phyloP scores from a whole-genome alignment of 2,797 vertebrate genomes.

The Poecilia gillii region DNA sequence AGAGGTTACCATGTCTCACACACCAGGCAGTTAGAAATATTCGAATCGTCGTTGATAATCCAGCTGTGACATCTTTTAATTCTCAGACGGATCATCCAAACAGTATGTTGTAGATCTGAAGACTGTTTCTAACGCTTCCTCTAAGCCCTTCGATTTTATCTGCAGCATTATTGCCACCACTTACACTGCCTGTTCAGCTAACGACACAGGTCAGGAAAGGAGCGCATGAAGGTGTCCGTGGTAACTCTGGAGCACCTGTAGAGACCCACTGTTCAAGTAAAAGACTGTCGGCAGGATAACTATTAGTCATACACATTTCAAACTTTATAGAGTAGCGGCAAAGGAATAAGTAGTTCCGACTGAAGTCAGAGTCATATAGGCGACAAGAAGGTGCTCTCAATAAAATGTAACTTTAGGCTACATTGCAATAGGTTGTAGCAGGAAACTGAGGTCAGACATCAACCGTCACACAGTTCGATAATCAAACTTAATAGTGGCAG shows the following conservation, averaged over 20 bases:
- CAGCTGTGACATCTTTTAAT: background rate
- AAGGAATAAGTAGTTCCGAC: background rate
- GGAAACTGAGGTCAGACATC: background rate
- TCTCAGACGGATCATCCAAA: background rate
- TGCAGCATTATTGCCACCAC: conserved; percentile 4
- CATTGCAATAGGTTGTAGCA: background rate
- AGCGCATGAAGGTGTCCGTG: background rate
- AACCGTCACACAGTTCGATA: background rate
- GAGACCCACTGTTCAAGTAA: background rate
- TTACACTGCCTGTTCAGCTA: background rate
- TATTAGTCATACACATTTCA: background rate
- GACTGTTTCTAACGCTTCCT: background rate
- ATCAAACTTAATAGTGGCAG: background rate
- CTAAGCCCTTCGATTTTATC: conserved; percentile 9
- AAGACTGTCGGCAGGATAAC: background rate
- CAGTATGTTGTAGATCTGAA: background rate
- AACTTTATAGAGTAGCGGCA: background rate
- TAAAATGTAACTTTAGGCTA: background rate
- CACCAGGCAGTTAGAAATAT: background rate
- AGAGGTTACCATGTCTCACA: background rate
- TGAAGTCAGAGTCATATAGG: background rate
- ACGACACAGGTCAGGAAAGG: background rate
- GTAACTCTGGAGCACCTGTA: background rate
- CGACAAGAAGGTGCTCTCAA: background rate
- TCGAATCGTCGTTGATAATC: background rate